Conservation (phyloP, 2,113 vertebrate species). For the Nasalis larvatus region DNA sequence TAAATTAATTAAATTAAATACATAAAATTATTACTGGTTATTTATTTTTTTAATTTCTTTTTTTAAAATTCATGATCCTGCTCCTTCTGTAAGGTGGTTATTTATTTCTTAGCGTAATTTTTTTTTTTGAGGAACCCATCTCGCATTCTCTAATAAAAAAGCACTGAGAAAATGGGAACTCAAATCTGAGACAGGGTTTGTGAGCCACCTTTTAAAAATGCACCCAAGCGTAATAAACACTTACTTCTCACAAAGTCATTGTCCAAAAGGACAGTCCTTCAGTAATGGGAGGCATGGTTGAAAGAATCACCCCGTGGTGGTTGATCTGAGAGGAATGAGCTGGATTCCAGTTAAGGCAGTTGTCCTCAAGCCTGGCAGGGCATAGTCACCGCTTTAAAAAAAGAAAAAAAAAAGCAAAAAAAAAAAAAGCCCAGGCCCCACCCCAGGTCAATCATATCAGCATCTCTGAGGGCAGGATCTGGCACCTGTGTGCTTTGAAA, state of each 20-base stretch:
- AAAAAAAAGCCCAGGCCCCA: neutral
- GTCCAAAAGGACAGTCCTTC: neutral
- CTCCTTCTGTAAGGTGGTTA: neutral
- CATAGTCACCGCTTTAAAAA: neutral
- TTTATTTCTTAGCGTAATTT: neutral
- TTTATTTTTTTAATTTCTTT: too few relatives aligned
- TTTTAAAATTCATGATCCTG: too few relatives aligned
- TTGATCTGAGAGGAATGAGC: neutral
- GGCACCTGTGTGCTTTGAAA: neutral
- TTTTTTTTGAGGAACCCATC: conserved; percentile 3
- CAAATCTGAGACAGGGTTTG: neutral
- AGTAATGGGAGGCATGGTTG: neutral
- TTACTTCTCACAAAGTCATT: neutral
- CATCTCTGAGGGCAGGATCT: neutral
- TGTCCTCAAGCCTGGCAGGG: neutral
- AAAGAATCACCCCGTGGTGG: neutral
- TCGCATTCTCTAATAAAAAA: neutral
- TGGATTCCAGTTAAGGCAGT: neutral
- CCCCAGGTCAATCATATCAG: neutral
- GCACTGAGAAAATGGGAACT: neutral
- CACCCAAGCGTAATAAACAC: neutral
- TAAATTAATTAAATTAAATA: too few relatives aligned
- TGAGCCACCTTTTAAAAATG: neutral
- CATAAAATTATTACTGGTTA: neutral
- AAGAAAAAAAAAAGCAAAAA: neutral